Evolutionary conservation across 2,888 invertebrate species (phyloP), one percentile per base, ranked within the genome.

Genomic region (Halictus ligatus): DNA sequence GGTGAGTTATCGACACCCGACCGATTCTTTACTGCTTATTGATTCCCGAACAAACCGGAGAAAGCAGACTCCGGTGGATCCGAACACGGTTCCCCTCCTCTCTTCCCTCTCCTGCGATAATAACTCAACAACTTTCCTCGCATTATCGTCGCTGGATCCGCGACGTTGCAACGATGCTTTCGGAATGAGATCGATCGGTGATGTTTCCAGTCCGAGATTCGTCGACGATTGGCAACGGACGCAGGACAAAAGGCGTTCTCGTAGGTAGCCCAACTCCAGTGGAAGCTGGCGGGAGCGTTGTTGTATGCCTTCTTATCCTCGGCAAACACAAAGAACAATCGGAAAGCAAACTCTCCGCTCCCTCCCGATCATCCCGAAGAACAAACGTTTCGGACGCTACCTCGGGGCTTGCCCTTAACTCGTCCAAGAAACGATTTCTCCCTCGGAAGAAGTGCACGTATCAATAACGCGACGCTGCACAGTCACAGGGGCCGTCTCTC

Each of bases 401-500:
- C 35, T 7, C 29, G 15, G 35, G n/a, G 7, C 35, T 46, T 35
- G 13, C 40, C 67, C 25, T 15, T 69, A 54, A 72, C 73, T 75
- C 50, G 35, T 18, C 50, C 54, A 35, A 74, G 73, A 46, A 76
- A 78, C 40, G 87, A 69, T 82, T 43, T 60, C 25, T 25, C 13
- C 4, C 58, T 1, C 40, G n/a, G 58, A 80, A 80, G 60, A 75
- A 71, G n/a, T 40, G 40, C 80, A 35, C 77, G 50, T 84, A 83
- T 87, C 84, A 73, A 89, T 89, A 88, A 81, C 75, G 54, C 80
- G 77, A 82, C 48, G 74, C 29, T 85, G 86, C 84, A 72, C 80
- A 67, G n/a, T 58, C 58, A 58, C n/a, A 58, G 74, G 64, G 54
- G 78, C 75, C 60, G 75, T 64, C 64, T 64, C 12, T 25, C 1